A percentile compares a stretch with the other conserved stretches of the same genome.
Conservation (phyloP, 2,113 vertebrate species). For the Halcyon malimbica region DNA sequence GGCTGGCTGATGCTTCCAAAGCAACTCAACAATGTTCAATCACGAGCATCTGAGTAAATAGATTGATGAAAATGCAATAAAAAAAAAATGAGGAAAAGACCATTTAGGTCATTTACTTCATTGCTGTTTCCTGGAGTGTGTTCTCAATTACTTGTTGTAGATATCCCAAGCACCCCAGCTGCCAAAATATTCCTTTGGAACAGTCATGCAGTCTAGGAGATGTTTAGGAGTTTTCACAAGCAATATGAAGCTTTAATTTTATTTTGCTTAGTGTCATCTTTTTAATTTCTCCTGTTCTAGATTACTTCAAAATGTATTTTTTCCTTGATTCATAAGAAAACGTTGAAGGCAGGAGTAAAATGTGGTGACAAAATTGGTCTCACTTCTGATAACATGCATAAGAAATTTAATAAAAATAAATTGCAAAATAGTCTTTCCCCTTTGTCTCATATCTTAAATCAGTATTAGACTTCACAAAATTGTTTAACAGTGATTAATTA, state of each 20-base stretch:
- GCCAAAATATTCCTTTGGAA: conserved; percentile 9
- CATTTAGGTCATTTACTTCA: not conserved
- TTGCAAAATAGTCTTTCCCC: not conserved
- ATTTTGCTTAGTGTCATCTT: not conserved
- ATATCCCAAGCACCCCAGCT: not conserved
- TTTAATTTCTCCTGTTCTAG: not conserved
- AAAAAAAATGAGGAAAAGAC: conserved; percentile 25
- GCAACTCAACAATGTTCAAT: conserved; percentile 13
- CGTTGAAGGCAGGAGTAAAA: not conserved
- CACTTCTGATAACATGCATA: not conserved
- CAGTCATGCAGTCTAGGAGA: not conserved
- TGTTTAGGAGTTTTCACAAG: not conserved
- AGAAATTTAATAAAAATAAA: not conserved
- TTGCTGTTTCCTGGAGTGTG: not conserved
- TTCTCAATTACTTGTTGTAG: conserved; percentile 1
- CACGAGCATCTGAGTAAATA: conserved; percentile 34
- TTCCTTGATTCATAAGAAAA: not conserved
- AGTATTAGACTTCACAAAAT: not conserved
- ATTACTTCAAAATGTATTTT: not conserved
- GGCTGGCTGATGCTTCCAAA: conserved; percentile 18
- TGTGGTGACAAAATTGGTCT: not conserved
- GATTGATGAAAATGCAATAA: conserved; percentile 3
- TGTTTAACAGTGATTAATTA: not conserved
- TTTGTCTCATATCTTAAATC: not conserved
- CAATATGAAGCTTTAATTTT: not conserved